Percentiles rank a stretch among this genome's conserved stretches.
These are phyloP conservation scores for Antheraea pernyi DNA, from an alignment of 1,140 invertebrate species.

Conservation along the genomic window DNA sequence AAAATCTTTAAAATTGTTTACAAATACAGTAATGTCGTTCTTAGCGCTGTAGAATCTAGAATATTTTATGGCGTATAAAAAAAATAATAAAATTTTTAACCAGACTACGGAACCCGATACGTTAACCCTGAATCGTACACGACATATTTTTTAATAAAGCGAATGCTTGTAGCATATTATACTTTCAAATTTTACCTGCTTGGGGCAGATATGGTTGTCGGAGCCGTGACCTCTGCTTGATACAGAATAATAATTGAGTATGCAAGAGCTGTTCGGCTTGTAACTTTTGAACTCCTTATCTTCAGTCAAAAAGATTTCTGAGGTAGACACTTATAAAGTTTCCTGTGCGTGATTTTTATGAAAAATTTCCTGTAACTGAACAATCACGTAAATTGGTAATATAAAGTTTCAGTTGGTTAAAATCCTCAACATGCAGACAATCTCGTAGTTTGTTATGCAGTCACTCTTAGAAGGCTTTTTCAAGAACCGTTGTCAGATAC, in stretches of 20 bases:
- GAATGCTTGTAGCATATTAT: conserved; percentile 2
- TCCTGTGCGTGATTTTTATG: not conserved
- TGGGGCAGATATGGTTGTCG: conserved; percentile 2
- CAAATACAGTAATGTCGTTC: too few relatives aligned
- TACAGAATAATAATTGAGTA: conserved; percentile 3
- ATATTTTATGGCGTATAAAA: too few relatives aligned
- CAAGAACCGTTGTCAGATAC: too few relatives aligned
- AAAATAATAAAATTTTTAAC: not conserved
- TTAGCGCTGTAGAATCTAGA: too few relatives aligned
- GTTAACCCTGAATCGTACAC: not conserved
- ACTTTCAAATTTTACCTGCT: conserved; percentile 1
- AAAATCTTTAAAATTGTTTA: too few relatives aligned
- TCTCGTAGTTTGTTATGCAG: too few relatives aligned
- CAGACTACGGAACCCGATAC: not conserved
- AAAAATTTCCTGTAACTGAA: not conserved
- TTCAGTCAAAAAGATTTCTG: not conserved
- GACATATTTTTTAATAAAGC: conserved; percentile 1
- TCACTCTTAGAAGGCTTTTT: too few relatives aligned
- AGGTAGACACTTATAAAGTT: not conserved
- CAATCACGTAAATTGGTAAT: too few relatives aligned
- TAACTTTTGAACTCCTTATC: not conserved
- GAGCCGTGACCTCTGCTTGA: conserved; percentile 1
- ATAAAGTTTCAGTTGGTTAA: too few relatives aligned
- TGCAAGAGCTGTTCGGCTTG: not conserved
- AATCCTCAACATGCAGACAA: too few relatives aligned